Conservation (phyloP, 2,888 invertebrate species). For the Gnatocerus cornutus region DNA sequence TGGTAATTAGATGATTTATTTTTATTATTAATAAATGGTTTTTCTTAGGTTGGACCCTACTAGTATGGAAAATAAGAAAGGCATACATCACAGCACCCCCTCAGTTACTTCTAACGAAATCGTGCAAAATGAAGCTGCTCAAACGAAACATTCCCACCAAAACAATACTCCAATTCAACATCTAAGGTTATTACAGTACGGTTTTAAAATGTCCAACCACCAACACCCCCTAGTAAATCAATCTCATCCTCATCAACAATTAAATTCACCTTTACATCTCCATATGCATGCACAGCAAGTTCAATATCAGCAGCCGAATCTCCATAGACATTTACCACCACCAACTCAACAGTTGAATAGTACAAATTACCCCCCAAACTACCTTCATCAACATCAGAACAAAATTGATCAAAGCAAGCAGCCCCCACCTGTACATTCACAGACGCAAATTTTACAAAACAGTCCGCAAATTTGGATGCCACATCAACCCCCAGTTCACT, state of each 20-base stretch:
- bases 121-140: slow-evolving; percentile 59
- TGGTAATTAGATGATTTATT: slow-evolving; percentile 60
- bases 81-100: slow-evolving; percentile 60
- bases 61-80: slow-evolving; percentile 69
- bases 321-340: slow-evolving; percentile 61
- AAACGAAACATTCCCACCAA: slow-evolving; percentile 73
- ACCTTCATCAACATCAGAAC: slow-evolving; percentile 57
- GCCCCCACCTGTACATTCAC: slow-evolving; percentile 56
- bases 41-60: slow-evolving; percentile 67
- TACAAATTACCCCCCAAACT: slow-evolving; percentile 57
- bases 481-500: slow-evolving; percentile 64
- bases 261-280: slow-evolving; percentile 70
- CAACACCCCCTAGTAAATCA: slow-evolving; percentile 65
- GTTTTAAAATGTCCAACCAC: slow-evolving; percentile 75
- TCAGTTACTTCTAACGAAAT: slow-evolving; percentile 54
- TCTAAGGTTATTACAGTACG: slow-evolving; percentile 74
- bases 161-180: slow-evolving; percentile 75
- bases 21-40: slow-evolving; percentile 40
- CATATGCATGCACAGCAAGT: slow-evolving; percentile 65
- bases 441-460: slow-evolving; percentile 60
- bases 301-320: slow-evolving; percentile 50
- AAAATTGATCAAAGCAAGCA: slow-evolving; percentile 51
- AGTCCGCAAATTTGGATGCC: slow-evolving; percentile 64
- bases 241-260: slow-evolving; percentile 71
- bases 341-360: slow-evolving; percentile 56